Conservation (phyloP, 2,113 vertebrate genomes). For the Oreocharis arfaki region DNA sequence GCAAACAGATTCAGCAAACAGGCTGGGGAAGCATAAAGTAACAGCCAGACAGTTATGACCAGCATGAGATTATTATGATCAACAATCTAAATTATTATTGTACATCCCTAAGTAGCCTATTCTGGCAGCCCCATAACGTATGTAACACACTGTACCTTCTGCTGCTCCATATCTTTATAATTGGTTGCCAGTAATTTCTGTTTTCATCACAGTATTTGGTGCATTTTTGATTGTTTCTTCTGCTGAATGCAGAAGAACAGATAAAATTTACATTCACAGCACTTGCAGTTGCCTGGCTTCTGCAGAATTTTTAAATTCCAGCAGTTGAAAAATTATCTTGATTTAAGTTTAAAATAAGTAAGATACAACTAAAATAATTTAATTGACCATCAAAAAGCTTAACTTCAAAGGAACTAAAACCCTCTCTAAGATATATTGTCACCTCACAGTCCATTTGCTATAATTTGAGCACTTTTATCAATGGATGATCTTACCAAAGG, state of each 20-base stretch:
- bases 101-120: slow-evolving; percentile 29
- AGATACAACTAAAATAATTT: not conserved
- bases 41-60: slow-evolving; percentile 24
- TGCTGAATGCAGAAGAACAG: not conserved
- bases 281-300: not conserved
- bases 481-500: not conserved
- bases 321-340: not conserved
- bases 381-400: slow-evolving; percentile 9
- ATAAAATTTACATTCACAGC: not conserved
- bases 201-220: not conserved
- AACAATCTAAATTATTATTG: slow-evolving; percentile 49
- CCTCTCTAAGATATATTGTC: not conserved
- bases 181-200: slow-evolving; percentile 18
- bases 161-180: slow-evolving; percentile 1
- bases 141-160: slow-evolving; percentile 23
- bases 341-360: slow-evolving; percentile 1
- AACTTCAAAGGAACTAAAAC: slow-evolving; percentile 17
- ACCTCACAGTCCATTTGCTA: not conserved
- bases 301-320: not conserved
- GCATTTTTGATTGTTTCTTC: slow-evolving; percentile 3
- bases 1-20: not conserved
- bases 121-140: slow-evolving; percentile 10
- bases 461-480: not conserved
- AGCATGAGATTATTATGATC: slow-evolving; percentile 32
- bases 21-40: slow-evolving; percentile 41